A percentile compares a stretch with the other conserved stretches of the same genome.
Evolutionary conservation across 1,140 invertebrate species (phyloP).

Genomic region (Ruditapes philippinarum): DNA sequence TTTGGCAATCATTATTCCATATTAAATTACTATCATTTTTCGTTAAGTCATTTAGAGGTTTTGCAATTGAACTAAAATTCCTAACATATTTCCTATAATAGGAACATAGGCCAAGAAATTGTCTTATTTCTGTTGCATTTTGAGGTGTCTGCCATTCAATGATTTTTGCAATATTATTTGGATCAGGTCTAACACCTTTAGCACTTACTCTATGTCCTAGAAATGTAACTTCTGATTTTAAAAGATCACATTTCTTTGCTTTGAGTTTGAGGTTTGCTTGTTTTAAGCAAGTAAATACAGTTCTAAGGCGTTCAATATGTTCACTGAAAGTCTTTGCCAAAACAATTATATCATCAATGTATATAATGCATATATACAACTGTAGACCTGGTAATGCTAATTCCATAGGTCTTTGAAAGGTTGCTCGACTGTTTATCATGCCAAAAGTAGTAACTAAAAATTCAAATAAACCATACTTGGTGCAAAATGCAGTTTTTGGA

Average conservation of each 20-base stretch:
- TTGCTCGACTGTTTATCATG: slow-evolving; percentile 64
- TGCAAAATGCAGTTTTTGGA: slow-evolving; percentile 69
- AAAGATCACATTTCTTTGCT: background rate
- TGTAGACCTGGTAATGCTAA: background rate
- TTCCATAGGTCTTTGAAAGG: slow-evolving; percentile 65
- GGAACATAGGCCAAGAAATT: slow-evolving; percentile 3
- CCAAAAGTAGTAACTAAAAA: slow-evolving; percentile 75
- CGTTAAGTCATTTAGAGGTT: too few relatives aligned
- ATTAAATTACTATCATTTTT: too few relatives aligned
- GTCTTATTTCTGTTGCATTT: slow-evolving; percentile 23
- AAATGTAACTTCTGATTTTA: too few relatives aligned
- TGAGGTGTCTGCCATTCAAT: too few relatives aligned
- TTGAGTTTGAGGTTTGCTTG: slow-evolving; percentile 12
- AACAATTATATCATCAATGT: too few relatives aligned
- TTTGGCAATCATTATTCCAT: slow-evolving; percentile 13
- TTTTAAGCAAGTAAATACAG: too few relatives aligned
- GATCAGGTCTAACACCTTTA: too few relatives aligned
- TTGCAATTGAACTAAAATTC: slow-evolving; percentile 1
- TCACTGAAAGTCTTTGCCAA: too few relatives aligned
- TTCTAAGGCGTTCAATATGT: too few relatives aligned
- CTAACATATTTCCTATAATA: slow-evolving; percentile 22
- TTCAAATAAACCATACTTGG: slow-evolving; percentile 55
- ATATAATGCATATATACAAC: too few relatives aligned
- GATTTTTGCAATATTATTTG: too few relatives aligned
- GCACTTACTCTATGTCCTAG: too few relatives aligned